Percentiles rank a stretch among this genome's conserved stretches.
Evolutionary conservation across 2,888 invertebrate species (phyloP).

Genomic region (Lasioglossum morio): DNA sequence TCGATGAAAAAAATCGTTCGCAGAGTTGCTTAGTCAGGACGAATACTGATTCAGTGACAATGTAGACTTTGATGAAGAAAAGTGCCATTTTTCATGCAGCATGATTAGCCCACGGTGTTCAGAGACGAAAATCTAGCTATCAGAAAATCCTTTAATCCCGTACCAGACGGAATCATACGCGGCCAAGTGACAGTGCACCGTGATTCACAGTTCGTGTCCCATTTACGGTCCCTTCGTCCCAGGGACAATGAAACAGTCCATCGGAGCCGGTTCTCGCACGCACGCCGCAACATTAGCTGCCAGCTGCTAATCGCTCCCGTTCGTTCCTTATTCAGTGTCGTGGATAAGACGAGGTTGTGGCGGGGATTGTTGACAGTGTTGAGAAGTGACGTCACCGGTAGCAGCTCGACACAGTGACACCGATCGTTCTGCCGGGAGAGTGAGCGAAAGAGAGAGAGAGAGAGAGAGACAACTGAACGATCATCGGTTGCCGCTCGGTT

Average conservation of each 20-base stretch:
- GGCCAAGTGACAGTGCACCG: neutral
- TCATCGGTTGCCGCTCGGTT: constrained; percentile 14
- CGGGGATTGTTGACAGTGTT: constrained; percentile 59
- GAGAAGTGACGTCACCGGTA: constrained; percentile 74
- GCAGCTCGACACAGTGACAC: constrained; percentile 78
- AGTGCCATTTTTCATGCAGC: neutral
- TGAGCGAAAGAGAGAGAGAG: neutral
- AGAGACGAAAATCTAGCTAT: neutral
- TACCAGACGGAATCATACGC: neutral
- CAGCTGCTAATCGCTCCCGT: constrained; percentile 67
- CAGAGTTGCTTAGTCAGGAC: neutral
- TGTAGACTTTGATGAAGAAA: neutral
- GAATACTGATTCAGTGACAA: neutral
- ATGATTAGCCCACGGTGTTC: too few species aligned
- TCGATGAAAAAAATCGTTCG: neutral
- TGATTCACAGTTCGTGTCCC: constrained; percentile 26
- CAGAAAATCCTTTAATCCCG: neutral
- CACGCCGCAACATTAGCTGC: constrained; percentile 62
- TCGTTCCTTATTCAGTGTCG: constrained; percentile 70
- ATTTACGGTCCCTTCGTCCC: constrained; percentile 21
- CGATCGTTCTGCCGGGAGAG: constrained; percentile 65
- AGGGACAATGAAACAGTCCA: constrained; percentile 31
- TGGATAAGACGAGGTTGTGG: constrained; percentile 28
- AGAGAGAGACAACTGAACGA: constrained; percentile 42
- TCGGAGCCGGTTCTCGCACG: constrained; percentile 55